A percentile compares a stretch with the other conserved stretches of the same genome.
These are phyloP conservation scores for Melanotaenia trifasciata DNA, from an alignment of 2,797 vertebrate genomes.

Conservation along the genomic window DNA sequence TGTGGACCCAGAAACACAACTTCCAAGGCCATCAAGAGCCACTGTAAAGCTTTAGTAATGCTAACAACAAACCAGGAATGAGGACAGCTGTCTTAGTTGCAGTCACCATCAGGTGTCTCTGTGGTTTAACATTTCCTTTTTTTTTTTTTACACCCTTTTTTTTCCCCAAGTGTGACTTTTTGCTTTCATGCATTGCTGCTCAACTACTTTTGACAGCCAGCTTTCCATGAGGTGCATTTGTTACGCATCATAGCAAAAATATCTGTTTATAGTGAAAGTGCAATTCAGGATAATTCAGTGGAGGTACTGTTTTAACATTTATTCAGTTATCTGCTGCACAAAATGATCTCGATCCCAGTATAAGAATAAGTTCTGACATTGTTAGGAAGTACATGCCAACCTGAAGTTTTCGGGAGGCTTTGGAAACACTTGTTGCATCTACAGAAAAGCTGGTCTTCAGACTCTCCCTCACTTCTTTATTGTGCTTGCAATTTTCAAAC, in stretches of 20 bases:
- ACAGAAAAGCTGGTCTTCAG: constrained; percentile 27
- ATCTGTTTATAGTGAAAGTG: neutral
- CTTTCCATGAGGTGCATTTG: neutral
- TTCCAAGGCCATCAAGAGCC: neutral
- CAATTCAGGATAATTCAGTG: neutral
- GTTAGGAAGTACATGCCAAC: constrained; percentile 48
- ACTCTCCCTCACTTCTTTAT: constrained; percentile 73
- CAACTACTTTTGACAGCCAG: neutral
- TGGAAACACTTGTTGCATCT: constrained; percentile 17
- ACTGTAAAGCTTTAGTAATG: neutral
- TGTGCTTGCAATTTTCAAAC: constrained; percentile 7
- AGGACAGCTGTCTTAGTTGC: neutral
- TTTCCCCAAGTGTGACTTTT: neutral
- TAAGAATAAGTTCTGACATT: constrained; percentile 41
- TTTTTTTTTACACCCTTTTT: no score
- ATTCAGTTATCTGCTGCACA: neutral
- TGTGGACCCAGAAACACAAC: neutral
- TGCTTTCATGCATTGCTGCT: neutral
- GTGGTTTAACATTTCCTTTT: neutral
- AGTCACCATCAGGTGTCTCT: constrained; percentile 25
- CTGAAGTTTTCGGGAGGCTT: neutral
- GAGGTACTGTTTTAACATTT: neutral
- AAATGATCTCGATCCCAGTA: constrained; percentile 16
- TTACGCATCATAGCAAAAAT: neutral
- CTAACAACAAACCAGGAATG: neutral